A percentile compares a stretch with the other conserved stretches of the same genome.
These are phyloP conservation scores for Pomatostomus ruficeps DNA, from an alignment of 2,113 vertebrate genomes.

Conservation along the genomic window DNA sequence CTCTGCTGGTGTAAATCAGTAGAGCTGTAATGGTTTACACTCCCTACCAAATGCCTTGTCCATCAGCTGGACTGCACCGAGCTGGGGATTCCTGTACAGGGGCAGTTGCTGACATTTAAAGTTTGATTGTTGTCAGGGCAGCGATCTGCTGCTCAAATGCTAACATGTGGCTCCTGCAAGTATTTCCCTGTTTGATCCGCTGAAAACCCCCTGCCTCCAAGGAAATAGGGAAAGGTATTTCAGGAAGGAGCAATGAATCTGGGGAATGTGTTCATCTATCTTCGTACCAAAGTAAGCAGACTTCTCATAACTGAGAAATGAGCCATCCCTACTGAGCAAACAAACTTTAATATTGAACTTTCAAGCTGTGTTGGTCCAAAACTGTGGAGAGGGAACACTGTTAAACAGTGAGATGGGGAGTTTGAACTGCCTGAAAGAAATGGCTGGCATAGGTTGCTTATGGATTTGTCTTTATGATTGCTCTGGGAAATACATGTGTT, in stretches of 20 bases:
- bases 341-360: background rate
- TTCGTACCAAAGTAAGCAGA: background rate
- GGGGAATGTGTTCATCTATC: slow-evolving; percentile 4
- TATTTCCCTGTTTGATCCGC: background rate
- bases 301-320: background rate
- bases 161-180: background rate
- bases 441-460: background rate
- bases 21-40: background rate
- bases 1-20: background rate
- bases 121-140: background rate
- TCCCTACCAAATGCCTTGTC: background rate
- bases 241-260: slow-evolving; percentile 11
- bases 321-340: background rate
- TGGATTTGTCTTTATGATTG: background rate
- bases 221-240: background rate
- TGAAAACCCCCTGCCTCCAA: background rate
- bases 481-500: background rate
- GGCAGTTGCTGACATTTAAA: background rate
- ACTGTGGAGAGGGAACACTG: background rate
- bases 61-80: background rate
- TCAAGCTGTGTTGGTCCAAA: background rate
- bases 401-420: background rate
- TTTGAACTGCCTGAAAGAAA: background rate
- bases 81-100: background rate
- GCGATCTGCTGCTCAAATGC: background rate